Percentiles rank a stretch among this genome's conserved stretches.
Conservation (phyloP, 2,797 vertebrate genomes). For the Microchirus variegatus region DNA sequence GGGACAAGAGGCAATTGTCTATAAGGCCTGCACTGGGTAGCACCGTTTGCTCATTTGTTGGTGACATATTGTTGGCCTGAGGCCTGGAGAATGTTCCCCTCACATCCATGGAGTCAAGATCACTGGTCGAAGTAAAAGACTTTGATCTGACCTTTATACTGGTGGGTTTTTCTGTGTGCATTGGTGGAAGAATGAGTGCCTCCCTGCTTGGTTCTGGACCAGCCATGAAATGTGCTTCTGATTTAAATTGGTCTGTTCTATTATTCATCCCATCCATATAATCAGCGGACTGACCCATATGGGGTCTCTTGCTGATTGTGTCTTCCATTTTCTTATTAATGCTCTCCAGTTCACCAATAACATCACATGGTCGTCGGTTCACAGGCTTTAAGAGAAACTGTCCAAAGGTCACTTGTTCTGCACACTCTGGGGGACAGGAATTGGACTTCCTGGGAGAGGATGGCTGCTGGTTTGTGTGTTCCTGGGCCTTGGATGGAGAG, state of each 20-base stretch:
- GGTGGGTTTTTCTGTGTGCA: conserved; percentile 61
- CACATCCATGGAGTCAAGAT: conserved; percentile 63
- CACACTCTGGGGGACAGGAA: conserved; percentile 64
- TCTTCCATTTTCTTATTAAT: conserved; percentile 96
- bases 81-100: conserved; percentile 61
- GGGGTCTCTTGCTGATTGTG: conserved; percentile 82
- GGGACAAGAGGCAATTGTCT: conserved; percentile 45
- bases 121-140: conserved; percentile 63
- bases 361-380: conserved; percentile 92
- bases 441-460: conserved; percentile 63
- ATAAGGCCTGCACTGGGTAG: conserved; percentile 23
- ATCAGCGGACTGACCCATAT: conserved; percentile 61
- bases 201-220: conserved; percentile 66
- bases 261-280: conserved; percentile 61
- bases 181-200: conserved; percentile 67
- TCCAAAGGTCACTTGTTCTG: conserved; percentile 88
- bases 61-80: conserved; percentile 48
- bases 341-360: conserved; percentile 93
- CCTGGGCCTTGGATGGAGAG: conserved; percentile 43
- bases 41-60: conserved; percentile 42
- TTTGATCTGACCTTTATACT: conserved; percentile 69
- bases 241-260: conserved; percentile 55
- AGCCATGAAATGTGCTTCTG: conserved; percentile 51
- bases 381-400: conserved; percentile 97
- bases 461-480: conserved; percentile 56